Evolutionary conservation across 2,113 vertebrate species (phyloP), one percentile per base, ranked within the genome.

Genomic region (Triplophysa rosa): DNA sequence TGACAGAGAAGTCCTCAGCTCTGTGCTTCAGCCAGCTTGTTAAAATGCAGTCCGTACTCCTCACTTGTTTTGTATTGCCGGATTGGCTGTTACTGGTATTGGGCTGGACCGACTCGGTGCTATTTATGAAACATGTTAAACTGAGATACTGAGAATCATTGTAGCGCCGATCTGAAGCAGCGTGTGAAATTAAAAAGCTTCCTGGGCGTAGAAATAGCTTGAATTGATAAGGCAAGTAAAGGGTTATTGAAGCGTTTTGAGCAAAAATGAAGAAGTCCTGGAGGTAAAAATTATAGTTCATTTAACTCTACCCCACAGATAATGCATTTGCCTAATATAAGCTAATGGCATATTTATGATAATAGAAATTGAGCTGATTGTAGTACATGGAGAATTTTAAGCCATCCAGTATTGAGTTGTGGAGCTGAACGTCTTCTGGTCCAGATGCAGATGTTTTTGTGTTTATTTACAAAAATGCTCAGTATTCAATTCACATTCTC

Each of bases 111-210:
- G 79, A 83, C 67, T 70, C 61, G 61, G 78, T 79, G 79, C 86
- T 85, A 81, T 86, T 85, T 83, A 82, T 71, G 71, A 84, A 89
- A 86, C 67, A 81, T 64, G 79, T 84, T 84, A 77, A 64, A 74
- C 68, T 24, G 54, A 12, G 54, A 49, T 80, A 16, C 67, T 81
- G 79, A 81, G 88, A 93, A 91, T 90, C 84, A 82, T 93, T 91
- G 88, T 89, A 52, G 82, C 64, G 79, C 83, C 87, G 86, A 84
- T 82, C 90, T 92, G 88, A 90, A 93, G 72, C 87, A 87, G 88
- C 79, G 87, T 92, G 89, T 90, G 88, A 94, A 93, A 90, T 82
- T 83, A 89, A 88, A 93, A 87, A 72, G 81, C 67, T 89, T 84
- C 87, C 85, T 84, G 86, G 77, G 84, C 89, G 84, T 68, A 69